A percentile compares a stretch with the other conserved stretches of the same genome.
phyloP scores from a whole-genome alignment of 2,888 invertebrate species.

The Himalopsyche tibetana region DNA sequence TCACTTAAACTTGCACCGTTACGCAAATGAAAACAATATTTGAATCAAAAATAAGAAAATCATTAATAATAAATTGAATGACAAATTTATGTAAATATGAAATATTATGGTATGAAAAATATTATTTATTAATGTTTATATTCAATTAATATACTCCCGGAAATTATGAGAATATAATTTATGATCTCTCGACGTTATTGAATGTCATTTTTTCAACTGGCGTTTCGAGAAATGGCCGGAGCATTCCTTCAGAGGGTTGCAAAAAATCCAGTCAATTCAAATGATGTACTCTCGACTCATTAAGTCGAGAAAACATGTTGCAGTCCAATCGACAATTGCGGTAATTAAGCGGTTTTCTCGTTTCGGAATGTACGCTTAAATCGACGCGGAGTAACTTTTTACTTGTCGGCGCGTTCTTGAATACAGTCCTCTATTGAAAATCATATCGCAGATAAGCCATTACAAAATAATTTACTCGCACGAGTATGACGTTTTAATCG shows the following conservation, averaged over 20 bases:
- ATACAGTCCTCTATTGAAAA: neutral
- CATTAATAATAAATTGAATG: no score
- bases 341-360: conserved; percentile 26
- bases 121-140: no score
- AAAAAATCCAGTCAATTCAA: conserved; percentile 5
- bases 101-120: no score
- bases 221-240: neutral
- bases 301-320: conserved; percentile 14
- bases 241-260: neutral
- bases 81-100: no score
- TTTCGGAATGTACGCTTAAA: conserved; percentile 27
- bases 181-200: neutral
- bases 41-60: no score
- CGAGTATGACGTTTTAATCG: no score
- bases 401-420: neutral
- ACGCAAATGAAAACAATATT: no score
- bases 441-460: neutral
- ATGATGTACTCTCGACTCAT: conserved; percentile 21
- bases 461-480: no score
- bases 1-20: no score
- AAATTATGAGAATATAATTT: no score
- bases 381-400: neutral
- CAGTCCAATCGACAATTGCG: conserved; percentile 44
- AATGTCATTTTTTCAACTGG: neutral
- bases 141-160: no score